A percentile compares a stretch with the other conserved stretches of the same genome.
Evolutionary conservation across 2,113 vertebrate species (phyloP).

Genomic region (Physeter macrocephalus): DNA sequence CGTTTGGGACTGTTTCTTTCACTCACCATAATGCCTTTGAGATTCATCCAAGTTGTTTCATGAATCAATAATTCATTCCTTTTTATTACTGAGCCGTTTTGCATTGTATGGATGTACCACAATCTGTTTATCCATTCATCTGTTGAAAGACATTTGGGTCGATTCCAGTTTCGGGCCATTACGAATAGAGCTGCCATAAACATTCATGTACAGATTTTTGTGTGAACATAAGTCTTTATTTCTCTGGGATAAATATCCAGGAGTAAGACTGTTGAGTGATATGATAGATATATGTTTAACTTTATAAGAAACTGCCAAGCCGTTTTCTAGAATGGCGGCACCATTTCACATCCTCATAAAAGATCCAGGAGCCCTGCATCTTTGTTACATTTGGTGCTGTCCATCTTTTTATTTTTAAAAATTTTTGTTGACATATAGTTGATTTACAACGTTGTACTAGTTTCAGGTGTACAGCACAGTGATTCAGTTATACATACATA

Average conservation of each 20-base stretch:
- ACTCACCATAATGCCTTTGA: not conserved
- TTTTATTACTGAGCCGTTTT: not conserved
- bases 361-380: not conserved
- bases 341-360: rapidly evolving
- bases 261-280: not conserved
- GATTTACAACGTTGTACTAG: not conserved
- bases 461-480: not conserved
- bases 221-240: not conserved
- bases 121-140: not conserved
- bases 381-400: not conserved
- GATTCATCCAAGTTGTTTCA: not conserved
- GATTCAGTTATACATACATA: not conserved
- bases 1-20: not conserved
- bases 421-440: not conserved
- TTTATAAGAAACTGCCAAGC: not conserved
- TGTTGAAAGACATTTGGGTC: not conserved
- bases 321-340: rapidly evolving
- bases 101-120: not conserved
- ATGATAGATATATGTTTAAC: not conserved
- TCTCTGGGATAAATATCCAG: not conserved
- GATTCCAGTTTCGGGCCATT: not conserved
- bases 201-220: not conserved
- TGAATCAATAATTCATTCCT: no score
- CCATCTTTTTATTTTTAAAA: not conserved
- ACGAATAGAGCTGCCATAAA: not conserved